These are phyloP conservation scores for Chloroceryle inda DNA, from an alignment of 2,797 vertebrate genomes.

Conservation along the genomic window DNA sequence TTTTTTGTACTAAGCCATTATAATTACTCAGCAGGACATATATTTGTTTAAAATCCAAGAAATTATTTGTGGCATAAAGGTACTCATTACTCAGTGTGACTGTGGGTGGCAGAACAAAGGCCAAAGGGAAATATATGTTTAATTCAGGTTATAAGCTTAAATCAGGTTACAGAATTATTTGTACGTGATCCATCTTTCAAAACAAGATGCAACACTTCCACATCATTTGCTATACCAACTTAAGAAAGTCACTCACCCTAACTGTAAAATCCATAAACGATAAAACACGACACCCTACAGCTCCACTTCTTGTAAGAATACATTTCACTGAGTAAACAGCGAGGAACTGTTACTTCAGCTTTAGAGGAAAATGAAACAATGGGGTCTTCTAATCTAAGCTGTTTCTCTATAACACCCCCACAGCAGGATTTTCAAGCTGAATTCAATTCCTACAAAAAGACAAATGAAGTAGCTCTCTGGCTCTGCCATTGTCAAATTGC, in stretches of 20 bases:
- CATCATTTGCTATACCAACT: conserved; percentile 33
- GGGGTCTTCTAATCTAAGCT: background rate
- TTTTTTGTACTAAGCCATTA: background rate
- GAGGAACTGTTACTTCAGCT: conserved; percentile 21
- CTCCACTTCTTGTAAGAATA: background rate
- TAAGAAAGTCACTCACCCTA: conserved; percentile 35
- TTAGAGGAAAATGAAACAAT: conserved; percentile 40
- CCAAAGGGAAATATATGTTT: background rate
- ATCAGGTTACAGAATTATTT: background rate
- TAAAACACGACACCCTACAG: conserved; percentile 13
- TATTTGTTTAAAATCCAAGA: conserved; percentile 36
- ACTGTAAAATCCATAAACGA: conserved; percentile 35
- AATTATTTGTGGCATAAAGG: conserved; percentile 2
- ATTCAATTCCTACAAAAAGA: conserved; percentile 29
- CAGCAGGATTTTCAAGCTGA: background rate
- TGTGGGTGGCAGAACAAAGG: conserved; percentile 5
- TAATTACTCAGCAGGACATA: background rate
- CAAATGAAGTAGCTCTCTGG: conserved; percentile 21
- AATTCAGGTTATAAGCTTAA: background rate
- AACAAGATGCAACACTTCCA: background rate
- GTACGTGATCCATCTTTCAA: background rate
- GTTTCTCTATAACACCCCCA: background rate
- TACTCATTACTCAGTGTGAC: conserved; percentile 6
- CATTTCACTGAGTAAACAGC: background rate
- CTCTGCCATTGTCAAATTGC: no score